phyloP scores from a whole-genome alignment of 1,140 invertebrate species.

The Colletes gigas region DNA sequence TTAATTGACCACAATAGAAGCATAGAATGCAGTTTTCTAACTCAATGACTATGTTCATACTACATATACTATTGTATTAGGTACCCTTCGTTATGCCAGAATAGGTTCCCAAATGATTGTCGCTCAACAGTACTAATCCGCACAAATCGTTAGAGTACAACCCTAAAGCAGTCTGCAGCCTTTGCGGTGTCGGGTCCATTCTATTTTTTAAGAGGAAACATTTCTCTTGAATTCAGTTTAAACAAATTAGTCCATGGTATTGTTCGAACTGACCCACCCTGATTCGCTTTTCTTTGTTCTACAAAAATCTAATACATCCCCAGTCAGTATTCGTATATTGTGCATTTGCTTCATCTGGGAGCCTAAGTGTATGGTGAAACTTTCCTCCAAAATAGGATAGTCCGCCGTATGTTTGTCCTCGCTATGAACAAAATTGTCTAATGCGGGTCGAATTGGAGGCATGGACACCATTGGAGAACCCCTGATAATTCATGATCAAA shows the following conservation, averaged over 20 bases:
- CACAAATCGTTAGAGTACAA: constrained; percentile 95
- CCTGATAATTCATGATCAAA: constrained; percentile 56
- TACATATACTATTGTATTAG: neutral
- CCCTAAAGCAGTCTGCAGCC: constrained; percentile 95
- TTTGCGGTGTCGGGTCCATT: constrained; percentile 86
- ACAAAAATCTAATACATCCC: constrained; percentile 93
- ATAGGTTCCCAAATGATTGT: constrained; percentile 88
- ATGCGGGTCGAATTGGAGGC: constrained; percentile 66
- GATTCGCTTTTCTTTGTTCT: constrained; percentile 83
- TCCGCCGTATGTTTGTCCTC: constrained; percentile 73
- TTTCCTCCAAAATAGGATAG: constrained; percentile 87
- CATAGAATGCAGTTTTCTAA: neutral
- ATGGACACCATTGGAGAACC: constrained; percentile 75
- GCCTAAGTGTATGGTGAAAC: constrained; percentile 98
- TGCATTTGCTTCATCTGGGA: constrained; percentile 99
- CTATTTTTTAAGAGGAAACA: constrained; percentile 66
- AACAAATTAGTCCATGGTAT: neutral
- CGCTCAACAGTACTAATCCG: constrained; percentile 92
- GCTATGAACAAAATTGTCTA: constrained; percentile 67
- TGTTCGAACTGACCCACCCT: constrained; percentile 64
- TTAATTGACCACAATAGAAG: constrained; percentile 20
- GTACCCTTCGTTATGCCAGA: constrained; percentile 88
- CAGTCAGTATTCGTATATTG: constrained; percentile 95
- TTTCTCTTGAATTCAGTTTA: neutral
- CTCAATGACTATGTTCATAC: neutral